Conservation (phyloP, 1,140 invertebrate species). For the Ooceraea biroi region DNA sequence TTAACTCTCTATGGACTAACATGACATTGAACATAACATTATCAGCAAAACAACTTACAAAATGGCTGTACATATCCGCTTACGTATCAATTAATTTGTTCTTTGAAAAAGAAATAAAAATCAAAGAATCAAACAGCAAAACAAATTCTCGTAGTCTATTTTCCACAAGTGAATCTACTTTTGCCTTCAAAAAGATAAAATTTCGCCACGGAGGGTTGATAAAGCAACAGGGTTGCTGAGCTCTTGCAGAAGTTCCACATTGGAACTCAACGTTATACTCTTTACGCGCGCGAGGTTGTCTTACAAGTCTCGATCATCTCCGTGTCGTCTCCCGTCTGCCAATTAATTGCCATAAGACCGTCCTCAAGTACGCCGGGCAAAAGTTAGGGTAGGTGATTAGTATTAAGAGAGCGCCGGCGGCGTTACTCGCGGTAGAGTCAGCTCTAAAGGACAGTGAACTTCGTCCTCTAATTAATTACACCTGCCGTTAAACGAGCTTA, state of each 20-base stretch:
- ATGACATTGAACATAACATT: background rate
- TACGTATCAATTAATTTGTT: background rate
- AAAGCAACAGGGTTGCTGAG: conserved; percentile 1
- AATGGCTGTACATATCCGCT: background rate
- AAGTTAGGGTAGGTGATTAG: conserved; percentile 63
- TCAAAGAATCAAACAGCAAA: background rate
- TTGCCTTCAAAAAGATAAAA: background rate
- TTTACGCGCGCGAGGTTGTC: conserved; percentile 1
- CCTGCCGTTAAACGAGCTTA: conserved; percentile 65
- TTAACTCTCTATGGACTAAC: background rate
- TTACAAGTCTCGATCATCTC: conserved; percentile 44
- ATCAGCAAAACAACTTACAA: background rate
- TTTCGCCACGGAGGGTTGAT: background rate
- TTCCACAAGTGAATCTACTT: background rate
- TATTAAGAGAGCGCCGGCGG: conserved; percentile 54
- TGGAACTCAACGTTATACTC: conserved; percentile 10
- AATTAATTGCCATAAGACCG: conserved; percentile 80
- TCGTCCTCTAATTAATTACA: conserved; percentile 73
- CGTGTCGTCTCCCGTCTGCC: conserved; percentile 69
- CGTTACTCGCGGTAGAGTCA: conserved; percentile 45
- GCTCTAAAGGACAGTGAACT: conserved; percentile 66
- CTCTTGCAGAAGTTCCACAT: background rate
- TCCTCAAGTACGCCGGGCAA: conserved; percentile 52
- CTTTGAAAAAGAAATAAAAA: background rate
- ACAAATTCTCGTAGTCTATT: background rate